Percentiles rank a stretch among this genome's conserved stretches.
Conservation (phyloP, 1,140 invertebrate genomes). For the Heterodera schachtii region DNA sequence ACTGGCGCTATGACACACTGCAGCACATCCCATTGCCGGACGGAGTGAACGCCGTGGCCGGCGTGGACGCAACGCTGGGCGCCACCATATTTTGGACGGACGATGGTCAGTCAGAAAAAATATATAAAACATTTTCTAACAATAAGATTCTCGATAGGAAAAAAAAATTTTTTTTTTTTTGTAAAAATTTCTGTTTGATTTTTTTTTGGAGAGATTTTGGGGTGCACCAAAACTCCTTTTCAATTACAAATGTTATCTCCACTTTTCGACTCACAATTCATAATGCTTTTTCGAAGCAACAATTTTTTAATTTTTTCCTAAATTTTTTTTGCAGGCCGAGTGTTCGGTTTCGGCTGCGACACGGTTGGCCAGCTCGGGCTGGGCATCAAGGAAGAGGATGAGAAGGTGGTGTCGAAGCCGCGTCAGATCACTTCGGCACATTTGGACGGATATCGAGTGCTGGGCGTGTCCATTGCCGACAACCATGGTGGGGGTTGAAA, state of each 20-base stretch:
- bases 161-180: too few relatives aligned
- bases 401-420: slow-evolving; percentile 55
- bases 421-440: slow-evolving; percentile 54
- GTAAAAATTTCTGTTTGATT: too few relatives aligned
- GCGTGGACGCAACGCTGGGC: slow-evolving; percentile 56
- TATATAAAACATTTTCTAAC: too few relatives aligned
- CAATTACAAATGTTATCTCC: too few relatives aligned
- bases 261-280: background rate
- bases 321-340: slow-evolving; percentile 47
- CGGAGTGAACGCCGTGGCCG: slow-evolving; percentile 47
- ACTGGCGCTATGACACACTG: slow-evolving; percentile 58
- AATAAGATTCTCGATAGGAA: too few relatives aligned
- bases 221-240: background rate
- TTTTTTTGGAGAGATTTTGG: too few relatives aligned
- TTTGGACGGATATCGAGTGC: slow-evolving; percentile 55
- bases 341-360: slow-evolving; percentile 60
- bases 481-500: slow-evolving; percentile 36
- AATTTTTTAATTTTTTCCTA: too few relatives aligned
- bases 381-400: slow-evolving; percentile 57
- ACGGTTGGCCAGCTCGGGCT: slow-evolving; percentile 61
- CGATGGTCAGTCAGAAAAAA: slow-evolving; percentile 38
- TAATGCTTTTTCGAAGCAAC: slow-evolving; percentile 14
- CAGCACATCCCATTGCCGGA: slow-evolving; percentile 47
- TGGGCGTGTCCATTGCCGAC: slow-evolving; percentile 57
- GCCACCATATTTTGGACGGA: slow-evolving; percentile 59